Conservation (phyloP, 2,797 vertebrate species). For the Crypturellus tataupa region DNA sequence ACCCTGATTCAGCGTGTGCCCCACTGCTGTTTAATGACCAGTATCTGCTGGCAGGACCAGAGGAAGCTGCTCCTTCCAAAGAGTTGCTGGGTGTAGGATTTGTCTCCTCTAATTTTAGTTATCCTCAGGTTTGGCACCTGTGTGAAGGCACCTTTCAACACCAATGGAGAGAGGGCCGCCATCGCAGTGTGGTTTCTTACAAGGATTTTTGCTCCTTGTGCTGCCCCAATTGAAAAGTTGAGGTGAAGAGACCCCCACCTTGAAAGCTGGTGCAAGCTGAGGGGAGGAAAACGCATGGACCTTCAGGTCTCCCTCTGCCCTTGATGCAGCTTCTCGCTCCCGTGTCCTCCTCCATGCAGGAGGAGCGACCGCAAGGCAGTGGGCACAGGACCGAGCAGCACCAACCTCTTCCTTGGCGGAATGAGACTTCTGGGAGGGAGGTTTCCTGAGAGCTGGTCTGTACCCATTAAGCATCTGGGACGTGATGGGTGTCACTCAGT, state of each 20-base stretch:
- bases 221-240: neutral
- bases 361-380: neutral
- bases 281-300: neutral
- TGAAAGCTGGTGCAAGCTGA: neutral
- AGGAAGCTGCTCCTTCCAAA: neutral
- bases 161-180: neutral
- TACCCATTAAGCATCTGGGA: neutral
- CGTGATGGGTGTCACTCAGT: rapidly evolving
- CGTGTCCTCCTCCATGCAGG: rapidly evolving
- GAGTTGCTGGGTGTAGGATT: neutral
- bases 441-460: neutral
- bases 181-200: neutral
- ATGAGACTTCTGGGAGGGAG: neutral
- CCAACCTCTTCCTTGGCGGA: neutral
- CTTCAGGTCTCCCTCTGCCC: neutral
- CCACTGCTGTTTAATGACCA: too few relatives aligned
- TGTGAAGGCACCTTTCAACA: too few relatives aligned
- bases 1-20: rapidly evolving
- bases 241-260: neutral
- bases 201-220: neutral
- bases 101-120: neutral
- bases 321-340: neutral
- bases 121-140: neutral
- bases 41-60: neutral
- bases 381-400: neutral